Evolutionary conservation across 2,113 vertebrate genomes (phyloP).

Genomic region (Triplophysa dalaica): DNA sequence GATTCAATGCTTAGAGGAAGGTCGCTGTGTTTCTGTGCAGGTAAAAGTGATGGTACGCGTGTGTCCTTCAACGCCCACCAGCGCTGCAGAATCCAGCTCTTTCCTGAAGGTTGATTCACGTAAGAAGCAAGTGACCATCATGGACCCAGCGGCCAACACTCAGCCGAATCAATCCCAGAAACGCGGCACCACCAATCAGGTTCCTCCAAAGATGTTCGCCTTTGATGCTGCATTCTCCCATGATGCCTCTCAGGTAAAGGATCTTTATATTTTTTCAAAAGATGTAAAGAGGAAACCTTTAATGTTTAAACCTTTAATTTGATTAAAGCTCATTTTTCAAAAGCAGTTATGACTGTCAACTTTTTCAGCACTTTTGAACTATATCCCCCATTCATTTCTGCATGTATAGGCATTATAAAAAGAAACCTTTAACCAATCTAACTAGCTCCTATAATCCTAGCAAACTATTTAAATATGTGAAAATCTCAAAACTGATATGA

Average conservation of each 20-base stretch:
- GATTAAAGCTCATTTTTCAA: too few species aligned
- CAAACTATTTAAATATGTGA: too few species aligned
- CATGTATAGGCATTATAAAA: too few species aligned
- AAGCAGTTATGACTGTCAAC: not conserved
- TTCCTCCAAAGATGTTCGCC: conserved; percentile 96
- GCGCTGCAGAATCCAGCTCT: conserved; percentile 88
- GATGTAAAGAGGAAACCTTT: too few species aligned
- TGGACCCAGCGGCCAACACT: conserved; percentile 84
- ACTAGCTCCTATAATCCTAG: too few species aligned
- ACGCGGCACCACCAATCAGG: conserved; percentile 82
- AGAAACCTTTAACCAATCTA: too few species aligned
- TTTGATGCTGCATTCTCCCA: conserved; percentile 95
- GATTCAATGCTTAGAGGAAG: not conserved
- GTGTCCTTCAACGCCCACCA: conserved; percentile 80
- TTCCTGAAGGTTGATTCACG: conserved; percentile 95
- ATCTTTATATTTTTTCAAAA: not conserved
- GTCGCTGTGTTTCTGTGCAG: conserved; percentile 64
- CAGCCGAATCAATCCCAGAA: conserved; percentile 82
- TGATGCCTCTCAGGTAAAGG: conserved; percentile 90
- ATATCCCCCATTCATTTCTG: too few species aligned
- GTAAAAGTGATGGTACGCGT: conserved; percentile 98
- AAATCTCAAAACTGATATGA: too few species aligned
- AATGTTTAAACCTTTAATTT: too few species aligned
- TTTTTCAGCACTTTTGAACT: not conserved
- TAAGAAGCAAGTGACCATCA: conserved; percentile 94